Evolutionary conservation across 2,888 invertebrate genomes (phyloP).

Genomic region (Stegana nigrithorax): DNA sequence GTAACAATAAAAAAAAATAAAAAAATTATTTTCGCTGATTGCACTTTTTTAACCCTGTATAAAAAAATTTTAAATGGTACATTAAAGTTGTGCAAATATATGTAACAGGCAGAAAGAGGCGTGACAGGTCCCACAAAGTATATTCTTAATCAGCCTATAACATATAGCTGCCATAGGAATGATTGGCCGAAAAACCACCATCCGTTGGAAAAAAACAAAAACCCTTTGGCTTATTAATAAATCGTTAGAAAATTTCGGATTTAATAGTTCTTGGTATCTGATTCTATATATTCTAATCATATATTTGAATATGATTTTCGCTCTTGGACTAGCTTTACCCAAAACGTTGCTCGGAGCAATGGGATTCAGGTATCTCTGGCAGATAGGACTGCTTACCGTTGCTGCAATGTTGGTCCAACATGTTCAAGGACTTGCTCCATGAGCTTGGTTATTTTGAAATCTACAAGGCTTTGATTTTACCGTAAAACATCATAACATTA

Average conservation of each 20-base stretch:
- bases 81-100: too few relatives aligned
- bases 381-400: background rate
- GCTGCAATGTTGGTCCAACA: background rate
- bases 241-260: background rate
- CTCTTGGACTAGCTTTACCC: too few relatives aligned
- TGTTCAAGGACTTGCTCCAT: background rate
- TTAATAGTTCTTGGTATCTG: background rate
- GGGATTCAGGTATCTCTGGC: background rate
- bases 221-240: background rate
- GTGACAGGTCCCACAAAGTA: too few relatives aligned
- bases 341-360: too few relatives aligned
- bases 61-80: too few relatives aligned
- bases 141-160: too few relatives aligned
- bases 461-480: background rate
- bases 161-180: too few relatives aligned
- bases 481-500: background rate
- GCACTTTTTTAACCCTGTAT: background rate
- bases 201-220: background rate
- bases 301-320: too few relatives aligned
- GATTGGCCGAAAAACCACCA: background rate
- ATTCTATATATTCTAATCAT: too few relatives aligned
- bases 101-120: too few relatives aligned
- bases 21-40: background rate
- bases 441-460: background rate
- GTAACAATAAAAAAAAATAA: constrained; percentile 5